phyloP scores from a whole-genome alignment of 2,797 vertebrate species.

The Sebastes iracundus region DNA sequence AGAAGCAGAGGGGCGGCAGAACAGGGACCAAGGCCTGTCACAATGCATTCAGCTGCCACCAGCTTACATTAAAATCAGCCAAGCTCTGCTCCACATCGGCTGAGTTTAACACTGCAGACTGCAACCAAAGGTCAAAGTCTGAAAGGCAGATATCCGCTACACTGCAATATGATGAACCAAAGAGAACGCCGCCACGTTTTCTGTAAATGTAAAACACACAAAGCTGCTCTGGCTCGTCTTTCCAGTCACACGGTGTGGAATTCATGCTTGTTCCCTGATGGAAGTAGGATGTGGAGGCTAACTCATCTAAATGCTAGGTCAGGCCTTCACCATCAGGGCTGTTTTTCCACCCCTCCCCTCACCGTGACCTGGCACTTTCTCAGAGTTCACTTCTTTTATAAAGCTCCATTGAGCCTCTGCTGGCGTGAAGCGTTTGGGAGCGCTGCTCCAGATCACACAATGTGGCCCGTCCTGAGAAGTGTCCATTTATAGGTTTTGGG shows the following conservation, averaged over 20 bases:
- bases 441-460: slow-evolving; percentile 59
- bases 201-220: slow-evolving; percentile 22
- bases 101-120: slow-evolving; percentile 23
- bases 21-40: slow-evolving; percentile 48
- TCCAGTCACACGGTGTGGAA: slow-evolving; percentile 20
- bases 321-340: slow-evolving; percentile 43
- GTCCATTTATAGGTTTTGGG: slow-evolving; percentile 57
- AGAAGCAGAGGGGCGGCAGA: slow-evolving; percentile 9
- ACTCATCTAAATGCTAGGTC: slow-evolving; percentile 69
- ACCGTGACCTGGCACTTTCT: slow-evolving; percentile 62
- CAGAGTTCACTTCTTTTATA: slow-evolving; percentile 53
- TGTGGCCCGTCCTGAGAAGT: slow-evolving; percentile 50
- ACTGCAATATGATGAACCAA: slow-evolving; percentile 36
- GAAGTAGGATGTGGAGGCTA: slow-evolving; percentile 32
- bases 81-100: slow-evolving; percentile 31
- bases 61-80: slow-evolving; percentile 41
- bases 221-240: slow-evolving; percentile 23
- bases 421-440: slow-evolving; percentile 42
- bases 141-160: slow-evolving; percentile 31
- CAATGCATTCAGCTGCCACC: slow-evolving; percentile 36
- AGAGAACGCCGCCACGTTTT: slow-evolving; percentile 14
- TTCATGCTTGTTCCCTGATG: slow-evolving; percentile 34
- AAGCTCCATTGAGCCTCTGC: slow-evolving; percentile 55
- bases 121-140: slow-evolving; percentile 52
- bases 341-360: slow-evolving; percentile 53